phyloP scores from a whole-genome alignment of 2,888 invertebrate genomes.

The Neoaliturus tenellus region DNA sequence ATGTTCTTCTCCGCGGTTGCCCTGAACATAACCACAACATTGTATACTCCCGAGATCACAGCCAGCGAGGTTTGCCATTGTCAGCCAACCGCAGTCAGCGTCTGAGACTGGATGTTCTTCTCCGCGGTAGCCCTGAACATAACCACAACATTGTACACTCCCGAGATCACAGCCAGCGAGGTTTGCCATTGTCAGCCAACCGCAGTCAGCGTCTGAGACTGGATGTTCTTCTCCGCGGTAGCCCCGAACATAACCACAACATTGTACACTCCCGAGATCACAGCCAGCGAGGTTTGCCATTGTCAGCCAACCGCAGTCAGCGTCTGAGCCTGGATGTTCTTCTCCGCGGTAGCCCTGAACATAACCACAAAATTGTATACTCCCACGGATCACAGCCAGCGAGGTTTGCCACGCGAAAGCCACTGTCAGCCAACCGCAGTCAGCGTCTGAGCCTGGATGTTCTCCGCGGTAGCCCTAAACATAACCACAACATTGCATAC shows the following conservation, averaged over 20 bases:
- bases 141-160: not conserved
- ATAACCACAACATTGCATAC: too few relatives aligned
- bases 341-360: slow-evolving; percentile 26
- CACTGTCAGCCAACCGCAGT: slow-evolving; percentile 61
- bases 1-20: slow-evolving; percentile 42
- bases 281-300: slow-evolving; percentile 43
- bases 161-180: slow-evolving; percentile 43
- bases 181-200: slow-evolving; percentile 59
- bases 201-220: slow-evolving; percentile 58
- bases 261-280: slow-evolving; percentile 45
- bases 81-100: slow-evolving; percentile 61
- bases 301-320: slow-evolving; percentile 61
- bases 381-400: slow-evolving; percentile 43
- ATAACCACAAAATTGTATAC: not conserved
- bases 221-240: slow-evolving; percentile 41
- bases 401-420: slow-evolving; percentile 32
- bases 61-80: slow-evolving; percentile 45
- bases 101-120: slow-evolving; percentile 53
- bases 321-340: slow-evolving; percentile 52
- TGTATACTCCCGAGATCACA: slow-evolving; percentile 46
- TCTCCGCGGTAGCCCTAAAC: slow-evolving; percentile 32
- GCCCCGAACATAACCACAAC: not conserved
- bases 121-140: slow-evolving; percentile 7
- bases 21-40: not conserved
- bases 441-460: slow-evolving; percentile 54